phyloP scores from a whole-genome alignment of 1,140 invertebrate species.

The Kradibia gibbosae region DNA sequence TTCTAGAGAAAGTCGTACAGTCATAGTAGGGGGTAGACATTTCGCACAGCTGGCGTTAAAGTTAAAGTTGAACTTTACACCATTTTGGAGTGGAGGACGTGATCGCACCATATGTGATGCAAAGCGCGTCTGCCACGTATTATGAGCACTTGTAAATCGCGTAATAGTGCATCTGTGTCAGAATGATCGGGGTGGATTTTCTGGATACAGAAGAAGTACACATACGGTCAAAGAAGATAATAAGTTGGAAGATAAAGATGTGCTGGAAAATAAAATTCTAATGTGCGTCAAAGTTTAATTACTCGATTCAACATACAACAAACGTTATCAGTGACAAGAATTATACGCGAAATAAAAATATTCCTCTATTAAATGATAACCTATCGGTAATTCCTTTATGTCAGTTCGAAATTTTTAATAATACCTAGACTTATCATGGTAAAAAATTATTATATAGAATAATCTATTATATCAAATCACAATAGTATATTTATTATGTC shows the following conservation, averaged over 20 bases:
- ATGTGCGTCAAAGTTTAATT: background rate
- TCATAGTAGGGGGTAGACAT: conserved; percentile 61
- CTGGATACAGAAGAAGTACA: background rate
- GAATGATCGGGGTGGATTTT: background rate
- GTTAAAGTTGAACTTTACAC: conserved; percentile 70
- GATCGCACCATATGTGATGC: conserved; percentile 67
- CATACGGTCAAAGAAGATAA: conserved; percentile 40
- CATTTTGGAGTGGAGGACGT: conserved; percentile 54
- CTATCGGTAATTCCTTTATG: too few species aligned
- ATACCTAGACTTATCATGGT: too few species aligned
- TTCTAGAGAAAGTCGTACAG: too few species aligned
- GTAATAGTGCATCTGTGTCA: conserved; percentile 53
- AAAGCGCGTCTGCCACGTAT: conserved; percentile 59
- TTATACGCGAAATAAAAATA: background rate
- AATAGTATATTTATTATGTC: too few species aligned
- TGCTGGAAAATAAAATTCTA: conserved; percentile 34
- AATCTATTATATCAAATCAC: too few species aligned
- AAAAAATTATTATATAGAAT: too few species aligned
- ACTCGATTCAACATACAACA: background rate
- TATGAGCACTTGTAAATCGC: conserved; percentile 66
- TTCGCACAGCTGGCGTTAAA: conserved; percentile 68
- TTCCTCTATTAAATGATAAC: too few species aligned
- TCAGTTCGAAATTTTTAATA: too few species aligned
- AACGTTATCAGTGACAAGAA: background rate
- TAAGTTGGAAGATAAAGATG: conserved; percentile 6